Percentiles rank a stretch among this genome's conserved stretches.
Conservation (phyloP, 2,113 vertebrate species). For the Ifrita kowaldi region DNA sequence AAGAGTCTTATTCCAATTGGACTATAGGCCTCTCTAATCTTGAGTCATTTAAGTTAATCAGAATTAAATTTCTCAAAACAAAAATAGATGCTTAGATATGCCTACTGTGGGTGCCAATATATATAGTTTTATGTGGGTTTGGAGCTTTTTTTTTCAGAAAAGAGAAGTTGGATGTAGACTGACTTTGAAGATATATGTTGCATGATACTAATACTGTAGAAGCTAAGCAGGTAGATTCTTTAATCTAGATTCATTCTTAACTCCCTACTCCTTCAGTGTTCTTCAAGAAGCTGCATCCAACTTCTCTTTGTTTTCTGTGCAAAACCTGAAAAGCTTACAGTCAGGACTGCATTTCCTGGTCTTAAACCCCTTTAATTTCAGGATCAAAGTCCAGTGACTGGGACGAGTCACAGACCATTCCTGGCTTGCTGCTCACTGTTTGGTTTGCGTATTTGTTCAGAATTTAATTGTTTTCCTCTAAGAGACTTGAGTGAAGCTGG, state of each 20-base stretch:
- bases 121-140: neutral
- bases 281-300: neutral
- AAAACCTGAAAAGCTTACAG: neutral
- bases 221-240: neutral
- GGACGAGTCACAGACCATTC: neutral
- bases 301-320: neutral
- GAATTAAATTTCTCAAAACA: neutral
- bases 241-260: neutral
- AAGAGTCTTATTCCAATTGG: neutral
- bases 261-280: neutral
- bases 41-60: neutral
- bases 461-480: neutral
- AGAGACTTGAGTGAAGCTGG: neutral
- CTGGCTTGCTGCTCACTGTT: neutral
- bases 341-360: neutral
- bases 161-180: neutral
- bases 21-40: neutral
- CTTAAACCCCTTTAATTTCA: neutral
- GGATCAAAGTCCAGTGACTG: neutral
- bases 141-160: neutral
- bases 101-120: neutral
- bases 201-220: neutral
- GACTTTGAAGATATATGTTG: neutral
- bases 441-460: neutral
- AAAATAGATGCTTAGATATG: neutral